A percentile compares a stretch with the other conserved stretches of the same genome.
Evolutionary conservation across 2,888 invertebrate species (phyloP).

Genomic region (Shargacucullia verbasci): DNA sequence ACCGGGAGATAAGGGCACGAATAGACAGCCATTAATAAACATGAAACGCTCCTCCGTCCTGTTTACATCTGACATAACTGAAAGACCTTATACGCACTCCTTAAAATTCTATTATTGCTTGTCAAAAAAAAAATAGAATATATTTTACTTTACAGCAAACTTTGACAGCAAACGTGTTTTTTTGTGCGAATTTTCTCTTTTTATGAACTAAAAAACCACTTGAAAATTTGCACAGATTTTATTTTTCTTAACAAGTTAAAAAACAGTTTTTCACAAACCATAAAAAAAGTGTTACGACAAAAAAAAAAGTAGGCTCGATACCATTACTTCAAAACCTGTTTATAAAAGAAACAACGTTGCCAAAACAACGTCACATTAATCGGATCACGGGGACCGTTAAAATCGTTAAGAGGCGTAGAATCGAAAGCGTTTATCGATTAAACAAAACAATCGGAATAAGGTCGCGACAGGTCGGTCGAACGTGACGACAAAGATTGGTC

Average conservation of each 20-base stretch:
- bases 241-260: too few relatives aligned
- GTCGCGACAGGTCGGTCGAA: conserved; percentile 48
- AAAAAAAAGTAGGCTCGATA: conserved; percentile 21
- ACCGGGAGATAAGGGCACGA: conserved; percentile 52
- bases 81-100: too few relatives aligned
- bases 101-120: too few relatives aligned
- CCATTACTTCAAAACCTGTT: conserved; percentile 13
- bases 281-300: conserved; percentile 4
- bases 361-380: conserved; percentile 26
- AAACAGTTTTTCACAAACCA: conserved; percentile 2
- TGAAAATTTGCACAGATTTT: too few relatives aligned
- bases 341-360: conserved; percentile 5
- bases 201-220: too few relatives aligned
- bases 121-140: too few relatives aligned
- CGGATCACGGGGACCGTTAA: conserved; percentile 29
- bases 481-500: conserved; percentile 40
- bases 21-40: conserved; percentile 22
- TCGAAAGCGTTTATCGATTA: conserved; percentile 57
- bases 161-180: too few relatives aligned
- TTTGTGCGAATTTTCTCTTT: too few relatives aligned
- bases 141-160: too few relatives aligned
- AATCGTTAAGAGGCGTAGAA: conserved; percentile 48
- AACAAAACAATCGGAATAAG: conserved; percentile 55
- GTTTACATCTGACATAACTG: neutral
- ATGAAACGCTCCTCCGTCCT: neutral